phyloP scores from a whole-genome alignment of 2,113 vertebrate genomes.

The Perognathus longimembris region DNA sequence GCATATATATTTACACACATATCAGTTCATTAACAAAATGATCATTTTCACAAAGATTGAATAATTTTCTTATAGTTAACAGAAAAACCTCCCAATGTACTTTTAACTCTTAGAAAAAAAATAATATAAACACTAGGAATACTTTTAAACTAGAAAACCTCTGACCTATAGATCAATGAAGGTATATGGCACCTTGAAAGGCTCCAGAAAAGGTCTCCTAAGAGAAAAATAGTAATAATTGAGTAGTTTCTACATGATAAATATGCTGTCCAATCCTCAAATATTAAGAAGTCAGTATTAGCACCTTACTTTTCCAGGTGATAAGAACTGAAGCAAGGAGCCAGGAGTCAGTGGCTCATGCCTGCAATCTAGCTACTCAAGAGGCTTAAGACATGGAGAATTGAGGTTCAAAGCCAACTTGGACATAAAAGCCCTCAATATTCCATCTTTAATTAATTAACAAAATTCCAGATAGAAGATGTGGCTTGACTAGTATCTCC shows the following conservation, averaged over 20 bases:
- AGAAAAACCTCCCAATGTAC: background rate
- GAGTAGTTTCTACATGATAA: background rate
- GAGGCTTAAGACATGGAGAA: no score
- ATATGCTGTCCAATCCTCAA: background rate
- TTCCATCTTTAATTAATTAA: no score
- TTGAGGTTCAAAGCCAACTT: no score
- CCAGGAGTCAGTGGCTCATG: no score
- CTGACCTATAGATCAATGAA: background rate
- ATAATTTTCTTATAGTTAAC: conserved; percentile 8
- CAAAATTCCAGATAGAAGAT: no score
- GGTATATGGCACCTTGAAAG: background rate
- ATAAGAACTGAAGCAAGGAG: background rate
- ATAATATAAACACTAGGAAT: background rate
- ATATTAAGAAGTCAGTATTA: background rate
- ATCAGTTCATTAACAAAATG: conserved; percentile 12
- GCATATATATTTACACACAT: no score
- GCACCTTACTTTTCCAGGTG: background rate
- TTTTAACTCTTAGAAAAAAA: background rate
- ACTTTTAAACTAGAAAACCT: background rate
- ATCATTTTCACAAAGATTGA: background rate
- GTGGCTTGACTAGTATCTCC: no score
- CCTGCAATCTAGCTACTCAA: no score
- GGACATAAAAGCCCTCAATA: no score
- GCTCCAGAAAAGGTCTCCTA: background rate
- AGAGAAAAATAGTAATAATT: background rate